phyloP scores from a whole-genome alignment of 1,140 invertebrate genomes.

The Drosophila cardini region DNA sequence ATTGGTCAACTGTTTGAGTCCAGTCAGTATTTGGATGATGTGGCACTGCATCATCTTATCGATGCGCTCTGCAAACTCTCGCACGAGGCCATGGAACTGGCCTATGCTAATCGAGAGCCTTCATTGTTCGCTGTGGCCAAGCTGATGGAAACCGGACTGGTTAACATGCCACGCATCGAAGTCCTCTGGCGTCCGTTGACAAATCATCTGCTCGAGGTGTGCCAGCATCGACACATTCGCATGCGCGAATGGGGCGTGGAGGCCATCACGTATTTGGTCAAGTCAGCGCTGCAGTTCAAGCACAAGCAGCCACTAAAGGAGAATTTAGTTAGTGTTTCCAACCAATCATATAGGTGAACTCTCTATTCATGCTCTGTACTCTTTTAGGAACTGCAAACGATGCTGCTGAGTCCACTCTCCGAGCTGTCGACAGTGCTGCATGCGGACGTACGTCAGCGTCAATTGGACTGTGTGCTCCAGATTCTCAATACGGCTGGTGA shows the following conservation, averaged over 20 bases:
- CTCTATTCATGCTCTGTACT: background rate
- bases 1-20: conserved; percentile 97
- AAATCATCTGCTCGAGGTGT: conserved; percentile 97
- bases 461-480: conserved; percentile 97
- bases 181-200: conserved; percentile 98
- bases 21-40: conserved; percentile 96
- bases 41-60: conserved; percentile 97
- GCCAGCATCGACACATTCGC: conserved; percentile 96
- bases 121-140: conserved; percentile 99
- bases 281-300: conserved; percentile 95
- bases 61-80: conserved; percentile 98
- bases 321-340: conserved; percentile 88
- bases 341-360: background rate
- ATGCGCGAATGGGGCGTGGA: conserved; percentile 99
- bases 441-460: conserved; percentile 96
- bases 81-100: conserved; percentile 98
- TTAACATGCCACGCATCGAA: conserved; percentile 96
- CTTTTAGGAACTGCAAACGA: conserved; percentile 91
- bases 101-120: conserved; percentile 97
- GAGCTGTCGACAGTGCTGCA: conserved; percentile 95
- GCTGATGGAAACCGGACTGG: conserved; percentile 97
- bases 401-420: conserved; percentile 94
- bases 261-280: conserved; percentile 97
- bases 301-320: conserved; percentile 93
- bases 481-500: conserved; percentile 97